Conservation (phyloP, 2,888 invertebrate species). For the Hydrotaea diabolus region DNA sequence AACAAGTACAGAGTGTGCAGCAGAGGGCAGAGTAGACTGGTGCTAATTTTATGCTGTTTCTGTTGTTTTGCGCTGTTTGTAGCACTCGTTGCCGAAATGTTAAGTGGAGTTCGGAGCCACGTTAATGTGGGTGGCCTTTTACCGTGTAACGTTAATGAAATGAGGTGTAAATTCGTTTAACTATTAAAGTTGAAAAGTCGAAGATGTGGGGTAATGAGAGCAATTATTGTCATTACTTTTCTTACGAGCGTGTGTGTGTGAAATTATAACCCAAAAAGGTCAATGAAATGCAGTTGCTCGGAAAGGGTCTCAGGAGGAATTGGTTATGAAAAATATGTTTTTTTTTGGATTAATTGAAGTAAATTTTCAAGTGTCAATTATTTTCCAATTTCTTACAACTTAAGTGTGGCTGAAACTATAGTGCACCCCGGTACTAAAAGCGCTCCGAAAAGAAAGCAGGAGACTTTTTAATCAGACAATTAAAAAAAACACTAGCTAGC, state of each 20-base stretch:
- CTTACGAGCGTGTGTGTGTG: neutral
- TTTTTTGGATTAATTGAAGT: too few species aligned
- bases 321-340: neutral
- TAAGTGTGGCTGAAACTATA: too few species aligned
- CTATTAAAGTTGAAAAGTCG: constrained; percentile 44
- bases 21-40: neutral
- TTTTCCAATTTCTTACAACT: too few species aligned
- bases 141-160: constrained; percentile 42
- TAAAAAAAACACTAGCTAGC: too few species aligned
- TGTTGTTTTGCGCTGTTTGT: neutral
- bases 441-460: too few species aligned
- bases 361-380: too few species aligned
- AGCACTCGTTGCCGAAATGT: neutral
- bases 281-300: constrained; percentile 48
- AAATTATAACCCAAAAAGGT: constrained; percentile 25
- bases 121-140: constrained; percentile 59
- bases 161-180: constrained; percentile 63
- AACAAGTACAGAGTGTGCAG: neutral
- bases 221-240: constrained; percentile 57
- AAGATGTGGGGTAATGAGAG: constrained; percentile 57
- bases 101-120: constrained; percentile 32
- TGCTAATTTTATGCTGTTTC: constrained; percentile 29
- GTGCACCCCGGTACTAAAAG: too few species aligned
- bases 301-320: neutral
- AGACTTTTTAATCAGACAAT: too few species aligned